Evolutionary conservation across 2,113 vertebrate genomes (phyloP).

Genomic region (Cynocephalus volans): DNA sequence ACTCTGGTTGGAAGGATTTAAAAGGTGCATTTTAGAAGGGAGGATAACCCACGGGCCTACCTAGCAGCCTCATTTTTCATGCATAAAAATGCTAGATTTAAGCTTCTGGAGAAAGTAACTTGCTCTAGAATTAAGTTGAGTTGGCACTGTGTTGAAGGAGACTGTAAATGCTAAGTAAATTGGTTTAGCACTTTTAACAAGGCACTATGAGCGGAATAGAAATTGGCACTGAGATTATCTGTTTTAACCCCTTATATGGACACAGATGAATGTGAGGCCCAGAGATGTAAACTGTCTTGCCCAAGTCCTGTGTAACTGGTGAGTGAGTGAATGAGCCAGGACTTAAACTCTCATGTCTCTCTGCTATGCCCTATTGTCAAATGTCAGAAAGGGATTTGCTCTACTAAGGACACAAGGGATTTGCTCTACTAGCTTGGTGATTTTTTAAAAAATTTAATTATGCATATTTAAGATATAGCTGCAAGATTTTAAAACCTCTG

Average conservation of each 20-base stretch:
- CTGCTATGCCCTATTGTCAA: neutral
- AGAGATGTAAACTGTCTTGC: neutral
- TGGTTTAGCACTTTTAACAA: neutral
- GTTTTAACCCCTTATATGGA: slow-evolving; percentile 16
- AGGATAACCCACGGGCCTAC: neutral
- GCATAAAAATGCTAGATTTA: slow-evolving; percentile 13
- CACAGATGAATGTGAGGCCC: neutral
- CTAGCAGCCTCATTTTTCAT: slow-evolving; percentile 38
- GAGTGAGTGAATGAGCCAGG: slow-evolving; percentile 27
- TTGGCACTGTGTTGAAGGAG: slow-evolving; percentile 43
- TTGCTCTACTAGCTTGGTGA: neutral
- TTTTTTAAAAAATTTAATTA: neutral
- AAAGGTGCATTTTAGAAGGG: neutral
- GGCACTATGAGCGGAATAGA: neutral
- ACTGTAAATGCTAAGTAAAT: slow-evolving; percentile 22
- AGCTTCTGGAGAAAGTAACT: slow-evolving; percentile 18
- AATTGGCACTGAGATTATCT: slow-evolving; percentile 1
- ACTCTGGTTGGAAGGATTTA: slow-evolving; percentile 34
- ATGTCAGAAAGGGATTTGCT: neutral
- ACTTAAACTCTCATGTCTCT: neutral
- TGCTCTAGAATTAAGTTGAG: slow-evolving; percentile 1
- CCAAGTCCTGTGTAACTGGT: neutral
- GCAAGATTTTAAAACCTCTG: neutral
- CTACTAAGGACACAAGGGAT: neutral
- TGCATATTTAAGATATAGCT: neutral